Evolutionary conservation across 2,113 vertebrate genomes (phyloP).

Genomic region (Eclectus roratus): DNA sequence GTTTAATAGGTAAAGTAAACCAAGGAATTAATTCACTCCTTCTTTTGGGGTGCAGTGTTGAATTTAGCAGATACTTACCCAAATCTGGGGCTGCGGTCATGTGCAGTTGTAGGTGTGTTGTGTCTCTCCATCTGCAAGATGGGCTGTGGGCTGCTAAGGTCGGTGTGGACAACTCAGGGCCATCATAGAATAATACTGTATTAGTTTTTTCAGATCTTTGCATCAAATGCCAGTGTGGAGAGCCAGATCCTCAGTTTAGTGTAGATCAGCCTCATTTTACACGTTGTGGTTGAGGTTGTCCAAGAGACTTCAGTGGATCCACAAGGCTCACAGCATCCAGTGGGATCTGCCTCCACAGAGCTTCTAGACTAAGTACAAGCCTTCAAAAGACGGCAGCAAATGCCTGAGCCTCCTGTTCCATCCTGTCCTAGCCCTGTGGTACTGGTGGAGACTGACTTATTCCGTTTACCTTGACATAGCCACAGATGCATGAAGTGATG

Average conservation of each 20-base stretch:
- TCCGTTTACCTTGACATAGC: background rate
- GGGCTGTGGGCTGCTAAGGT: background rate
- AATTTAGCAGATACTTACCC: background rate
- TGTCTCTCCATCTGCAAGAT: background rate
- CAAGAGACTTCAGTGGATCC: background rate
- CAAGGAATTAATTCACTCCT: background rate
- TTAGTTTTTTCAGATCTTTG: background rate
- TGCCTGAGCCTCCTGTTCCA: background rate
- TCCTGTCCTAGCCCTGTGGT: background rate
- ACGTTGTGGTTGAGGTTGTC: background rate
- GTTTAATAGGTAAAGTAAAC: background rate
- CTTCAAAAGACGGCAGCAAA: background rate
- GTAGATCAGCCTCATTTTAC: background rate
- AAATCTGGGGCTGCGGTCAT: background rate
- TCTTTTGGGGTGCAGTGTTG: background rate
- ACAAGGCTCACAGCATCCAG: fast-evolving
- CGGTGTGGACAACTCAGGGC: background rate
- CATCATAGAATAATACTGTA: no score
- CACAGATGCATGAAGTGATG: background rate
- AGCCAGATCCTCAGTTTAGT: background rate
- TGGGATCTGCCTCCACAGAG: background rate
- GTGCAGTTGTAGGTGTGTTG: background rate
- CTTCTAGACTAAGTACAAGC: background rate
- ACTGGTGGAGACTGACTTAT: background rate
- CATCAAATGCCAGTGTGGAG: background rate